These are phyloP conservation scores for Fringilla coelebs DNA, from an alignment of 2,797 vertebrate species.

Conservation along the genomic window DNA sequence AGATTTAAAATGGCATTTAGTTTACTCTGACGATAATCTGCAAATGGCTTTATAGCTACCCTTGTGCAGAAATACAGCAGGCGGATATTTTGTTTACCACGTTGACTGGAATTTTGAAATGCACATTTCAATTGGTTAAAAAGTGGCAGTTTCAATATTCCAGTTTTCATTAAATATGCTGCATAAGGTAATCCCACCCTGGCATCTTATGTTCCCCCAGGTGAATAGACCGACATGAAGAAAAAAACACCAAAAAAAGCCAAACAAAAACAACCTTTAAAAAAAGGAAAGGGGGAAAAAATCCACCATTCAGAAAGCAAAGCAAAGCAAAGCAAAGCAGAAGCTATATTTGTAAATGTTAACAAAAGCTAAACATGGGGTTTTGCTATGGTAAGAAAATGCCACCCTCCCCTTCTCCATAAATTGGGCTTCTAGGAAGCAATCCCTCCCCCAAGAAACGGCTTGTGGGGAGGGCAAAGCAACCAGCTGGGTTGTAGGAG, in stretches of 20 bases:
- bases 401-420: conserved; percentile 84
- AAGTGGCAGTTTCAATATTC: conserved; percentile 30
- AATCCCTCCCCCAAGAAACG: conserved; percentile 83
- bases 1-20: conserved; percentile 75
- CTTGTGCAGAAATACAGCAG: neutral
- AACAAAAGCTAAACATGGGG: conserved; percentile 78
- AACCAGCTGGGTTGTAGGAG: conserved; percentile 99
- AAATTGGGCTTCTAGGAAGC: conserved; percentile 88
- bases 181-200: neutral
- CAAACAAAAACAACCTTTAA: neutral
- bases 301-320: neutral
- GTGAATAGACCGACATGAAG: neutral
- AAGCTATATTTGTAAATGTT: conserved; percentile 78
- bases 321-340: conserved; percentile 1
- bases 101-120: conserved; percentile 47
- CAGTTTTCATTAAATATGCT: conserved; percentile 26
- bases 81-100: conserved; percentile 46
- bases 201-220: neutral
- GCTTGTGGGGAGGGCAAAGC: conserved; percentile 90
- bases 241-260: neutral
- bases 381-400: conserved; percentile 80
- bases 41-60: conserved; percentile 60
- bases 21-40: conserved; percentile 69
- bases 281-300: neutral
- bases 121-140: conserved; percentile 52